These are phyloP conservation scores for Semotilus atromaculatus DNA, from an alignment of 2,797 vertebrate genomes.

Conservation along the genomic window DNA sequence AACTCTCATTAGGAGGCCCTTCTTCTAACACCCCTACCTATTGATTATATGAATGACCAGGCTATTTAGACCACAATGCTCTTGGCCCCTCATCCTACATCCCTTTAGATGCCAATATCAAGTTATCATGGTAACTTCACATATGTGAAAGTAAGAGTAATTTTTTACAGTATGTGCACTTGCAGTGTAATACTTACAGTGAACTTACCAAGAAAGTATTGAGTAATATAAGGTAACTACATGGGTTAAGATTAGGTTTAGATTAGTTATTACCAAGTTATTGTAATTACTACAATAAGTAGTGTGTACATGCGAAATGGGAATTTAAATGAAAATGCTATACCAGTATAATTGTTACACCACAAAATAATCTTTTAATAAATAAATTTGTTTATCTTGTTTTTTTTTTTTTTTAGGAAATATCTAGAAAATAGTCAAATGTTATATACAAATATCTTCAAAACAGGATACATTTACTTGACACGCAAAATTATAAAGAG, in stretches of 20 bases:
- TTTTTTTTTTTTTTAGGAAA: neutral
- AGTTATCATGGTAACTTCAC: neutral
- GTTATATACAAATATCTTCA: neutral
- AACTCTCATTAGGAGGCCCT: constrained; percentile 58
- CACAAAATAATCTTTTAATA: neutral
- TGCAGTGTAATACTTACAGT: too few relatives aligned
- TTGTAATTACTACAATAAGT: too few relatives aligned
- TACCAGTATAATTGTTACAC: too few relatives aligned
- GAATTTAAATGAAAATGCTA: too few relatives aligned
- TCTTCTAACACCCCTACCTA: constrained; percentile 46
- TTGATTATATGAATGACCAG: constrained; percentile 65
- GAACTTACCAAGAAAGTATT: too few relatives aligned
- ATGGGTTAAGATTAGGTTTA: too few relatives aligned
- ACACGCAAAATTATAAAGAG: neutral
- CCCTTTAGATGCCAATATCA: neutral
- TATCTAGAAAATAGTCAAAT: neutral
- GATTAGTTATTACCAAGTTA: too few relatives aligned
- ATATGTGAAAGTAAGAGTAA: neutral
- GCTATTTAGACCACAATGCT: constrained; percentile 48
- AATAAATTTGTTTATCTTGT: neutral
- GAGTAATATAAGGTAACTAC: too few relatives aligned
- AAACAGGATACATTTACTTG: neutral
- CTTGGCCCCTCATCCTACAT: constrained; percentile 21
- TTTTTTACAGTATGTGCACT: too few relatives aligned
- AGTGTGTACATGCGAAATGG: too few relatives aligned